Evolutionary conservation across 2,113 vertebrate species (phyloP).

Genomic region (Irena cyanogastra): DNA sequence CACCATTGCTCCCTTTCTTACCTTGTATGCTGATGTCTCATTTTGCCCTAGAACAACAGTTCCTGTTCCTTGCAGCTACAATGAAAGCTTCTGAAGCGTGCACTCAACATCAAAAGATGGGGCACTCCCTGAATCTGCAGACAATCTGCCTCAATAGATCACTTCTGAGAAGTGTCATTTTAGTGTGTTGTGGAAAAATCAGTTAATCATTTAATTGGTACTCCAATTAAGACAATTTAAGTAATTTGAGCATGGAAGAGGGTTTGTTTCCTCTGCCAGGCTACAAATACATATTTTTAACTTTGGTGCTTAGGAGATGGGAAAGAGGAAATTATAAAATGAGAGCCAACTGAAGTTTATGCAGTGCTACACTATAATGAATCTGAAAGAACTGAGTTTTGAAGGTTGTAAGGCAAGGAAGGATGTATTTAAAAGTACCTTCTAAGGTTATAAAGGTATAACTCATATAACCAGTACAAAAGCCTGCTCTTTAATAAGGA

Average conservation of each 20-base stretch:
- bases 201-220: conserved; percentile 4
- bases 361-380: neutral
- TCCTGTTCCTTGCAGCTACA: neutral
- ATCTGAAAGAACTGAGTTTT: neutral
- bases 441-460: neutral
- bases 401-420: neutral
- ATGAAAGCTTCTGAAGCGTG: neutral
- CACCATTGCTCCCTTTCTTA: neutral
- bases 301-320: neutral
- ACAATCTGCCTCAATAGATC: neutral
- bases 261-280: neutral
- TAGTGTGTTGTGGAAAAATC: neutral
- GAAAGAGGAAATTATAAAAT: neutral
- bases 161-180: neutral
- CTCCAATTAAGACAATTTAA: neutral
- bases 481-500: neutral
- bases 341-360: neutral
- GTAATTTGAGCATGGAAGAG: neutral
- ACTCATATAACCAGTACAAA: neutral
- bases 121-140: neutral
- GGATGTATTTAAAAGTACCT: neutral
- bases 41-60: neutral
- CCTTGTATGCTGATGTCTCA: neutral
- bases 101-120: neutral
- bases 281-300: neutral